A percentile compares a stretch with the other conserved stretches of the same genome.
Evolutionary conservation across 2,888 invertebrate genomes (phyloP).

Genomic region (Arenicola marina): DNA sequence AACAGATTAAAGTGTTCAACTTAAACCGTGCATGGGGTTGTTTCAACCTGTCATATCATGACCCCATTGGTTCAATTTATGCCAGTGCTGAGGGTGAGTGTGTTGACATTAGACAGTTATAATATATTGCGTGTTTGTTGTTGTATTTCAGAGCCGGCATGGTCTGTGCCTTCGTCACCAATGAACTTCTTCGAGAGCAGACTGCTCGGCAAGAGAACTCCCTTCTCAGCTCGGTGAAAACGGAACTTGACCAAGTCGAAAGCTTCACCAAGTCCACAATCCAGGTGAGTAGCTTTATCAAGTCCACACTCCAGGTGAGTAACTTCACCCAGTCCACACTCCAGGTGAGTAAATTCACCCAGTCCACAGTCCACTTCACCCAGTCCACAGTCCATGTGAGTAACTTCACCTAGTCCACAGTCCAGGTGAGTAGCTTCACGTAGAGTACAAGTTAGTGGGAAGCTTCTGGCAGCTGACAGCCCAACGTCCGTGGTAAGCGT

Average conservation of each 20-base stretch:
- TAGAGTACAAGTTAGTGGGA: no score
- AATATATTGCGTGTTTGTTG: no score
- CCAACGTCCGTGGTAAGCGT: no score
- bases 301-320: not conserved
- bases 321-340: not conserved
- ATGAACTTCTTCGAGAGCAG: constrained; percentile 5
- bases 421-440: not conserved
- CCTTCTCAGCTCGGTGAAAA: not conserved
- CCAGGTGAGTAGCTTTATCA: not conserved
- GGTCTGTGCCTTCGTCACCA: constrained; percentile 2
- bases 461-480: no score
- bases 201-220: not conserved
- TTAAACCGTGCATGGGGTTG: no score
- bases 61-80: no score
- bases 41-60: no score
- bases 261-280: not conserved
- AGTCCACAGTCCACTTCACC: no score
- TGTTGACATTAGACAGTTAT: no score
- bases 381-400: not conserved
- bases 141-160: not conserved
- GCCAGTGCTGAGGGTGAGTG: no score
- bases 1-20: no score
- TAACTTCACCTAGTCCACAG: not conserved
- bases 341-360: not conserved
- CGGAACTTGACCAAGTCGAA: not conserved